Evolutionary conservation across 2,888 invertebrate species (phyloP), one percentile per base, ranked within the genome.

Genomic region (Leptopilina myrica): DNA sequence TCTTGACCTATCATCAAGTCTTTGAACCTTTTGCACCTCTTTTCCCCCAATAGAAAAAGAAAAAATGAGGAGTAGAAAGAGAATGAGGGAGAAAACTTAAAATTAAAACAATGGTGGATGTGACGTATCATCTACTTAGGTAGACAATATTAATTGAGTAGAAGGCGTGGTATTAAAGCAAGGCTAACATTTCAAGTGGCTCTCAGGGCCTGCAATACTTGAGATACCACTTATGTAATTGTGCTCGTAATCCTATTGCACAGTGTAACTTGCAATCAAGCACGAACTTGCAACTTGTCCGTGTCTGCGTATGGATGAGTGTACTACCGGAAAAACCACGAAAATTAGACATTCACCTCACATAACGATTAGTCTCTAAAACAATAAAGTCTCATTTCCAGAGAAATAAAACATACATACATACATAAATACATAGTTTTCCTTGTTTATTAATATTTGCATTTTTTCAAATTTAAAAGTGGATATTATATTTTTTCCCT

Each of bases 171-270:
- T 15, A 20, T 20, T 49, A 49, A 49, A 46, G 26, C 67, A 69
- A 69, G 69, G 73, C 53, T 33, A 56, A 73, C n/a, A 40, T 73
- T 73, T 73, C 40, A 56, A 73, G 73, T 56, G 56, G 40, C 73
- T 73, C 73, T 73, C 56, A 73, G 56, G n/a, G 43, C n/a, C 9
- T 26, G 56, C 53, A 53, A 33, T 56, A 56, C 73, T 73, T 40
- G 56, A 33, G 46, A 46, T 76, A 81, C 77, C 84, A 83, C 84
- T 86, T 85, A 83, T 84, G 82, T 83, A 83, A 83, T 85, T 84
- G 82, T 81, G 80, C 80, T 82, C 81, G 83, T 84, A 85, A 84
- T 85, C 78, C 73, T 33, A 73, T 78, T 79, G 82, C 56, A 59
- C 53, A 33, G 73, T 73, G 73, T 73, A 73, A 73, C 73, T 73